Base-by-base conservation (phyloP, 2,113 vertebrate genomes). In the Dissostichus mawsoni region DNA sequence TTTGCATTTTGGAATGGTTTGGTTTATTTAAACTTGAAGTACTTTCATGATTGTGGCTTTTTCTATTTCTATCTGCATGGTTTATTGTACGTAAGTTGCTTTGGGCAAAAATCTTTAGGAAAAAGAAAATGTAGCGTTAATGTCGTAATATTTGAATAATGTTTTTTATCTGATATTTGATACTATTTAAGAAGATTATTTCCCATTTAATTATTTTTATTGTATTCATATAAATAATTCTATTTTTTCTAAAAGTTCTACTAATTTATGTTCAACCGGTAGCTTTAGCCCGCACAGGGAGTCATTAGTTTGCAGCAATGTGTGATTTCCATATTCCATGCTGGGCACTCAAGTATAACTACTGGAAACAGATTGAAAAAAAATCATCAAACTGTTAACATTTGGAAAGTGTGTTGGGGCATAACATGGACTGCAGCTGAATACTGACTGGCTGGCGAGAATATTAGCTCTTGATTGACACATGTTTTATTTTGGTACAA, bases 391-490 rank as follows among this genome's bases (percentile, higher is more conserved):
- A 74, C 71, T 36, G 57, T 67, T 69, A 79, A 69, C 64, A 16
- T 86, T 62, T 20, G 11, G 65, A 41, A 57, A 77, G 50, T 74
- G 66, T 71, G 48, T 69, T 29, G 12, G 69, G 72, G 29, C 41
- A n/a, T 61, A 68, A 58, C 33, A n/a, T 18, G 33, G 14, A 36
- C 9, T 23, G 36, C 63, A 72, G 78, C 62, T 68, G 58, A 71
- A 82, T 64, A 7, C 61, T 11, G n/a, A 79, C 55, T 69, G 57
- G 65, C 68, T 14, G 51, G 79, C 23, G 29, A 16, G 83, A 78
- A 79, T 83, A 83, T 89, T 81, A 69, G 48, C 64, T 70, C 74
- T 85, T 93, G 92, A 92, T 85, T 92, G 90, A 86, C 91, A 87
- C 75, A 14, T 89, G 90, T 89, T 90, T 93, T 89, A 87, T 84